phyloP scores from a whole-genome alignment of 2,888 invertebrate genomes.

The Nasonovia ribisnigri region DNA sequence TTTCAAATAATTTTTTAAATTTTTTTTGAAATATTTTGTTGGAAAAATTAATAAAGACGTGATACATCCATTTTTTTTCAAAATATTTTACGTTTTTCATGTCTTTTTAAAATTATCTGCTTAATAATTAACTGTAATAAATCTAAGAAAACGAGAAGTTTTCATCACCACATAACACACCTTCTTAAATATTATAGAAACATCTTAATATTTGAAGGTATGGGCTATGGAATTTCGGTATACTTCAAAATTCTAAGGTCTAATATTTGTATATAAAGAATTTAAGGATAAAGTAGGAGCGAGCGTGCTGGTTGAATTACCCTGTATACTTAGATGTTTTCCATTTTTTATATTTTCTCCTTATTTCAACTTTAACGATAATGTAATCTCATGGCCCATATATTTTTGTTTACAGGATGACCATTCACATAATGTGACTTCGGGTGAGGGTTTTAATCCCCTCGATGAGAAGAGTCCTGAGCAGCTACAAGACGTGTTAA shows the following conservation, averaged over 20 bases:
- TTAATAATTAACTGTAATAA: not conserved
- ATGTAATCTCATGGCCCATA: not conserved
- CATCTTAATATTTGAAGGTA: not conserved
- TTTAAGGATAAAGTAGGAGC: not conserved
- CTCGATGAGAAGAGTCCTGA: not conserved
- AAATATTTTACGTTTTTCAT: not conserved
- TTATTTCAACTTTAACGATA: not conserved
- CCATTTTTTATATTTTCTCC: not conserved
- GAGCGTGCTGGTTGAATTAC: not conserved
- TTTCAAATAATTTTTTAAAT: not conserved
- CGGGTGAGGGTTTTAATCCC: not conserved
- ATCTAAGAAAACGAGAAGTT: not conserved
- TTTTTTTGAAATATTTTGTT: not conserved
- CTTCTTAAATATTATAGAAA: not conserved
- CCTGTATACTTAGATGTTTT: not conserved
- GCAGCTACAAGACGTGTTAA: not conserved
- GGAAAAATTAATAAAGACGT: not conserved
- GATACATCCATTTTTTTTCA: not conserved
- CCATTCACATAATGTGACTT: not conserved
- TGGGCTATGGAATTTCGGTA: not conserved
- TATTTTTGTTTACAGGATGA: conserved; percentile 30
- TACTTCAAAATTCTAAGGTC: not conserved
- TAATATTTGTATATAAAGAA: no score
- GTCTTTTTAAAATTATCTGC: not conserved
- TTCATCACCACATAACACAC: not conserved